These are phyloP conservation scores for Melinopterus prodromus DNA, from an alignment of 2,888 invertebrate genomes.

Conservation along the genomic window DNA sequence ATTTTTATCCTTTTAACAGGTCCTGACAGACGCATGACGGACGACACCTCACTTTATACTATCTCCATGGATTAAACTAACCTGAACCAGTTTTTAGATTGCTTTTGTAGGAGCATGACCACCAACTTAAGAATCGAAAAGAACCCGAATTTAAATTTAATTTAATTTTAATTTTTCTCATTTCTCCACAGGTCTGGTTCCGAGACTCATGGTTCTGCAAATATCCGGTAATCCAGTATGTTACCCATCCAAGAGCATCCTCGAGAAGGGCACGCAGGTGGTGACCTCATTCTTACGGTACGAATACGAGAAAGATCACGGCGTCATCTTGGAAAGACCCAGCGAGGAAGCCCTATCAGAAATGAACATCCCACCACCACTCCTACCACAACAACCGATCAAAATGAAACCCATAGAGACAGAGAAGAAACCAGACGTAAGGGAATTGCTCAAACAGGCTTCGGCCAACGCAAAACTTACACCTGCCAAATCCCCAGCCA, in stretches of 20 bases:
- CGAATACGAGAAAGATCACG: constrained; percentile 47
- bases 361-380: not conserved
- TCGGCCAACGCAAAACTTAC: constrained; percentile 24
- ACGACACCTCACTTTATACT: too few relatives aligned
- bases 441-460: constrained; percentile 37
- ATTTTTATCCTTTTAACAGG: too few relatives aligned
- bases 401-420: constrained; percentile 5
- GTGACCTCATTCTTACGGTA: constrained; percentile 52
- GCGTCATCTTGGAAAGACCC: constrained; percentile 9
- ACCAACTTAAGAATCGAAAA: not conserved
- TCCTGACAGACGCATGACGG: too few relatives aligned
- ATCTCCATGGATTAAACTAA: too few relatives aligned
- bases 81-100: too few relatives aligned
- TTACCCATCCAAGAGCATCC: constrained; percentile 66
- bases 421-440: constrained; percentile 32
- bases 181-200: constrained; percentile 60
- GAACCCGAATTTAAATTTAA: not conserved
- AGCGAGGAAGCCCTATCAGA: constrained; percentile 11
- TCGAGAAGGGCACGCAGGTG: constrained; percentile 62
- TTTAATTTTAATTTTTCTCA: not conserved
- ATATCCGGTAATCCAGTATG: constrained; percentile 68
- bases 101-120: too few relatives aligned
- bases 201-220: constrained; percentile 69
- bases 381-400: not conserved
- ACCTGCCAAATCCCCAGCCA: constrained; percentile 27